These are phyloP conservation scores for Drosophila gunungcola DNA, from an alignment of 1,140 invertebrate genomes.

Conservation along the genomic window DNA sequence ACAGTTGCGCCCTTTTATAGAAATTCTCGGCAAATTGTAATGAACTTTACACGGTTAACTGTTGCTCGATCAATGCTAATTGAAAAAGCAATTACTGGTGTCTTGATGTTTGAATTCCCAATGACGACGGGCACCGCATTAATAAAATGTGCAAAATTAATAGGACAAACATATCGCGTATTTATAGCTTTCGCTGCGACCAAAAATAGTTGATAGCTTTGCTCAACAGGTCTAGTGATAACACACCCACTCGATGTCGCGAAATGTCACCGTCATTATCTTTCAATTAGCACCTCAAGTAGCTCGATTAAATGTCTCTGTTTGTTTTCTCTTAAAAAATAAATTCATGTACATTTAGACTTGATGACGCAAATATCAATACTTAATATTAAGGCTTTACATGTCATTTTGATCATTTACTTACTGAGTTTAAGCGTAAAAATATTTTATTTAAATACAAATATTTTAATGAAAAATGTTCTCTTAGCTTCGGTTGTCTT, in stretches of 20 bases:
- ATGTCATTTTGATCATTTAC: slow-evolving; percentile 4
- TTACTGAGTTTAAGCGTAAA: background rate
- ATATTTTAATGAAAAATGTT: no score
- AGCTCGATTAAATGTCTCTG: slow-evolving; percentile 26
- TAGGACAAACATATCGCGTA: slow-evolving; percentile 21
- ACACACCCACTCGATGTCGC: slow-evolving; percentile 23
- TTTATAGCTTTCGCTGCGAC: slow-evolving; percentile 47
- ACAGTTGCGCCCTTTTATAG: background rate
- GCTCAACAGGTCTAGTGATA: slow-evolving; percentile 28
- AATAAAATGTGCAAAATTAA: slow-evolving; percentile 26
- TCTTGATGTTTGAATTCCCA: slow-evolving; percentile 9
- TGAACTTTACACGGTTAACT: slow-evolving; percentile 53
- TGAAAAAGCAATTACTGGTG: slow-evolving; percentile 40
- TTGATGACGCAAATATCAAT: background rate
- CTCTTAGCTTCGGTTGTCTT: slow-evolving; percentile 16
- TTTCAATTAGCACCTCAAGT: slow-evolving; percentile 29
- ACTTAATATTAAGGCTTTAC: no score
- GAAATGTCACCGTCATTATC: slow-evolving; percentile 23
- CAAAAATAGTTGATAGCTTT: slow-evolving; percentile 45
- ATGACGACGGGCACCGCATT: slow-evolving; percentile 28
- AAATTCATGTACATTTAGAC: background rate
- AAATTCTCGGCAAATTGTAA: background rate
- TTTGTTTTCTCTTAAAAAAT: slow-evolving; percentile 6
- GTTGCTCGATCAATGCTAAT: slow-evolving; percentile 59
- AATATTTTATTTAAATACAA: background rate